These are phyloP conservation scores for Hydractinia echinata DNA, from an alignment of 30 jellyfish, hydroid and myxozoan genomes.

Conservation along the genomic window DNA sequence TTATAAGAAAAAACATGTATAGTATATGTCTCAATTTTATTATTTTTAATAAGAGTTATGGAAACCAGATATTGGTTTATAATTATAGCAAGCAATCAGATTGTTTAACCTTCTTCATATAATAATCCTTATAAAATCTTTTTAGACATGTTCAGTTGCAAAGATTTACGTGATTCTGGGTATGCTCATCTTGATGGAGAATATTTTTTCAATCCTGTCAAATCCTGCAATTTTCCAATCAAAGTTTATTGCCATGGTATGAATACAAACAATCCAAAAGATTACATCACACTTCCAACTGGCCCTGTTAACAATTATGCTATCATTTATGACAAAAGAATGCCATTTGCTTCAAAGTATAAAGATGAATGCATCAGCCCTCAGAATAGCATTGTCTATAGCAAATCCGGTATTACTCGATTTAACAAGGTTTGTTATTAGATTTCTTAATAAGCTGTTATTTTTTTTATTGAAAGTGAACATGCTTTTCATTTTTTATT, in stretches of 20 bases:
- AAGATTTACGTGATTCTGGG: slow-evolving; percentile 62
- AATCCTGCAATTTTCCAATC: slow-evolving; percentile 57
- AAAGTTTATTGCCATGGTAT: slow-evolving; percentile 84
- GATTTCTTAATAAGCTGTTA: background rate
- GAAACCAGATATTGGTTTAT: too few relatives aligned
- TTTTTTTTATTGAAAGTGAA: background rate
- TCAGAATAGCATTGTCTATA: slow-evolving; percentile 44
- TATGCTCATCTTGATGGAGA: slow-evolving; percentile 74
- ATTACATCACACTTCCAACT: slow-evolving; percentile 71
- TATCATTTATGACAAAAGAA: slow-evolving; percentile 48
- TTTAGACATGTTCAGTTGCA: slow-evolving; percentile 54
- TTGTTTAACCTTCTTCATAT: too few relatives aligned
- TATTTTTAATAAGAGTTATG: too few relatives aligned
- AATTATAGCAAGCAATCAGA: too few relatives aligned
- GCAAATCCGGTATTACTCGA: slow-evolving; percentile 72
- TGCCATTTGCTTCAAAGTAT: slow-evolving; percentile 46
- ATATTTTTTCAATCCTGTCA: slow-evolving; percentile 60
- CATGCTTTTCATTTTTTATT: background rate
- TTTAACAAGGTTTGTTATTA: slow-evolving; percentile 50
- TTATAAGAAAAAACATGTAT: too few relatives aligned
- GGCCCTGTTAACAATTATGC: slow-evolving; percentile 81
- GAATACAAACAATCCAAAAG: slow-evolving; percentile 43
- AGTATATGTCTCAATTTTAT: too few relatives aligned
- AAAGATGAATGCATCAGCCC: slow-evolving; percentile 43
- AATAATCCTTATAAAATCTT: background rate